Evolutionary conservation across 2,113 vertebrate species (phyloP), one percentile per base, ranked within the genome.

Genomic region (Laticauda laticaudata): DNA sequence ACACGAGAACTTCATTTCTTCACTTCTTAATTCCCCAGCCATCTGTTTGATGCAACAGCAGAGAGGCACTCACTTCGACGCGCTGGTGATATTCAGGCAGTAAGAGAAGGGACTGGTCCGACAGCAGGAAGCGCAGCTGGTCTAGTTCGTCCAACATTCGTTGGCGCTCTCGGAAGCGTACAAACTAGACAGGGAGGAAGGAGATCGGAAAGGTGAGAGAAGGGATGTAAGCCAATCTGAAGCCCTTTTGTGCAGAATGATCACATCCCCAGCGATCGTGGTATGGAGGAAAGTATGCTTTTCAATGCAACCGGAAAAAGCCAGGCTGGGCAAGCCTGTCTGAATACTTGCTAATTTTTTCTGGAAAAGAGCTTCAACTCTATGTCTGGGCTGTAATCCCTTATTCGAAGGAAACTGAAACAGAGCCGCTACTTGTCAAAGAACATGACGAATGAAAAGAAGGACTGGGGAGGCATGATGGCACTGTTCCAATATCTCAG

Each of bases 1-100:
- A 39, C 55, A 26, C 11, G 0, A 45, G 11, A 56, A 43, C 34
- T 8, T 59, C 15, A 0, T 2, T 9, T 15, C 86, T 21, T 23
- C 26, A 1, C 1, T 8, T 24, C 86, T 21, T 14, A 26, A 9
- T 5, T 15, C 39, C n/a, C 24, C 18, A 8, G 3, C 24, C 10
- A 3, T 43, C 2, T 14, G 29, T 3, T 2, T 21, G 5, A 9
- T 39, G 29, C 4, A 23, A 0, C 21, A 11, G 51, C 43, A n/a
- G 51, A 45, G 53, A 54, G 3, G 1, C 6, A 0, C 95, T 89
- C 81, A 99, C 98, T 98, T 99, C 97, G 34, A 99, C 98, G n/a
- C 98, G 98, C 96, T 99, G 98, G 95, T 98, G 98, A 92, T 99
- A 99, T 94, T 99, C 98, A 0, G 98, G 98, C 88, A 99, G 97